Evolutionary conservation across 2,113 vertebrate genomes (phyloP).

Genomic region (Heteronetta atricapilla): DNA sequence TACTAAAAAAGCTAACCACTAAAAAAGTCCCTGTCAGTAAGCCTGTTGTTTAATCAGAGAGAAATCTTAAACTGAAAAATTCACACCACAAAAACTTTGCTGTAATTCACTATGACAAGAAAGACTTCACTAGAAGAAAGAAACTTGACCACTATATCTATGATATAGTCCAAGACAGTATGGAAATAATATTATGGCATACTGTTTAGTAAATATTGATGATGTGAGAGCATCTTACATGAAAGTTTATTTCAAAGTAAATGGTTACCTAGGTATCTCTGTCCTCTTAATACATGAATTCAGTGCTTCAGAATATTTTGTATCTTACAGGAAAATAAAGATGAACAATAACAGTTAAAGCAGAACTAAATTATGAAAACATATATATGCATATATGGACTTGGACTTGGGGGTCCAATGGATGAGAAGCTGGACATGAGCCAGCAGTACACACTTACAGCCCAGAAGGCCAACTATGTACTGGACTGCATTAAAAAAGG

Average conservation of each 20-base stretch:
- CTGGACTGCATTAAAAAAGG: no score
- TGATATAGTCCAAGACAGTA: not conserved
- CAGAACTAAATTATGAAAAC: not conserved
- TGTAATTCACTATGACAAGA: not conserved
- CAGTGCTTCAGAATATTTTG: not conserved
- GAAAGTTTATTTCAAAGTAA: slow-evolving; percentile 10
- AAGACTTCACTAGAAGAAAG: slow-evolving; percentile 27
- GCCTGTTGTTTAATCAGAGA: slow-evolving; percentile 56
- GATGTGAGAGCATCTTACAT: not conserved
- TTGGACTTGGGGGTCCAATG: no score
- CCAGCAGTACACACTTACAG: no score
- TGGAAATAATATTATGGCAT: slow-evolving; percentile 14
- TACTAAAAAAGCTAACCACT: slow-evolving; percentile 63
- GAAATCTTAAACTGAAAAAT: slow-evolving; percentile 39
- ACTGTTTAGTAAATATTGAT: not conserved
- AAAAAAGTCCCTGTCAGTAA: slow-evolving; percentile 59
- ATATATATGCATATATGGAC: no score
- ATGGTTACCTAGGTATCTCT: not conserved
- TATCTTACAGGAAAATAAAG: not conserved
- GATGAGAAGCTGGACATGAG: no score
- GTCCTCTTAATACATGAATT: not conserved
- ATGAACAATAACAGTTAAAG: not conserved
- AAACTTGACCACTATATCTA: slow-evolving; percentile 10
- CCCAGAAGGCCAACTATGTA: no score
- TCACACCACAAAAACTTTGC: not conserved